Base-by-base conservation (phyloP, 2,888 invertebrate species). In the Epirrhoe alternata region DNA sequence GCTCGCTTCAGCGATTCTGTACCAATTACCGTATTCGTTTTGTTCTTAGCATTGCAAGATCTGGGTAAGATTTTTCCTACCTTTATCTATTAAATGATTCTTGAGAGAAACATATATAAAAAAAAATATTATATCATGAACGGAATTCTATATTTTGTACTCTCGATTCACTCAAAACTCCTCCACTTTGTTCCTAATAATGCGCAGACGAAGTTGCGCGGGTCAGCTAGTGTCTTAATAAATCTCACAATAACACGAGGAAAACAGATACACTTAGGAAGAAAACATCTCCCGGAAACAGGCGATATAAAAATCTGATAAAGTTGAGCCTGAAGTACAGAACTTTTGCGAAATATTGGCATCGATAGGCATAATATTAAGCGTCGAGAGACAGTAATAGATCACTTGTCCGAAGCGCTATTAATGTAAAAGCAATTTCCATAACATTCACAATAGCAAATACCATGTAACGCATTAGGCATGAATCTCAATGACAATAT, bases 351-450 rank as follows among this genome's bases (percentile, higher is more conserved):
- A 69, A 74, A 74, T 66, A 72, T 61, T 58, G 24, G 55, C 69
- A 69, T 71, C 69, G 71, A 71, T 73, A 73, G 69, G 65, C 57
- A 58, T 68, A 68, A 65, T 69, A 70, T 71, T 65, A 64, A 64
- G 61, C 62, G 64, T 63, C 64, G 73, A 61, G 66, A 68, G 66
- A 53, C 58, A 35, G 66, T 66, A 70, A 69, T 71, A 69, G 52
- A 72, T 74, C 67, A 67, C 55, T 64, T 60, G 51, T 30, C 59
- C 58, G 45, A 68, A 66, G 70, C 64, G 69, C 70, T 71, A 64
- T 64, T 55, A 68, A 69, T 66, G 55, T 70, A 70, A 73, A 71
- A 64, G 71, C 69, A 53, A 67, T 59, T 61, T 61, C 66, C 71
- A 68, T 66, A 69, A 70, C 67, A 71, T 64, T 47, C 33, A 58